A percentile compares a stretch with the other conserved stretches of the same genome.
These are phyloP conservation scores for Agraylea sexmaculata DNA, from an alignment of 1,140 invertebrate genomes.

Conservation along the genomic window DNA sequence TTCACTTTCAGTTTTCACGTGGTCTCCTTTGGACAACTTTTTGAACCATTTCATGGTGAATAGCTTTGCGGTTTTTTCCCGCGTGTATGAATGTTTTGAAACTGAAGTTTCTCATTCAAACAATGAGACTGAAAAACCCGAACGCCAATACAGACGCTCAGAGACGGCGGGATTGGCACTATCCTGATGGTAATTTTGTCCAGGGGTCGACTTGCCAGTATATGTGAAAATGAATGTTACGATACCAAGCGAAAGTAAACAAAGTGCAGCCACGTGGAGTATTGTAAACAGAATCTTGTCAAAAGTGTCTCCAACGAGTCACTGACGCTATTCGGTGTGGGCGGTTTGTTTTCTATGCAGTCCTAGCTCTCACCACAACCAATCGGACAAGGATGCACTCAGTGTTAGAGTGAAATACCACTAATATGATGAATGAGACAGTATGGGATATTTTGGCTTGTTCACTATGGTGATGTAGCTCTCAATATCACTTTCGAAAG, in stretches of 20 bases:
- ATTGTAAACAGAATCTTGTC: neutral
- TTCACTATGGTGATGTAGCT: too few relatives aligned
- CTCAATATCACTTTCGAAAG: too few relatives aligned
- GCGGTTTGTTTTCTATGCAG: constrained; percentile 15
- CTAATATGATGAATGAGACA: too few relatives aligned
- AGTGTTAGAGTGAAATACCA: too few relatives aligned
- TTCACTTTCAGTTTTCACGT: constrained; percentile 28
- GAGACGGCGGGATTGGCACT: too few relatives aligned
- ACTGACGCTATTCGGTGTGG: neutral
- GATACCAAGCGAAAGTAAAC: too few relatives aligned
- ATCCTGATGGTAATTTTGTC: too few relatives aligned
- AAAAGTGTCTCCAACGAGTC: neutral
- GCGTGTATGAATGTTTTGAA: constrained; percentile 47
- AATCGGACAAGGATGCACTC: too few relatives aligned
- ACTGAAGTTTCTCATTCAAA: constrained; percentile 49
- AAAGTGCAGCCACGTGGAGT: too few relatives aligned
- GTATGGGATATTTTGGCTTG: too few relatives aligned
- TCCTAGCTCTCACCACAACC: constrained; percentile 9
- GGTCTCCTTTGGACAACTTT: constrained; percentile 44
- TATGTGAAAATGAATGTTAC: too few relatives aligned
- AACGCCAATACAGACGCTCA: constrained; percentile 1
- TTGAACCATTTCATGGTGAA: constrained; percentile 50
- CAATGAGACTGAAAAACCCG: constrained; percentile 6
- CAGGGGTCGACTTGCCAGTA: too few relatives aligned
- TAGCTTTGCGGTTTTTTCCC: constrained; percentile 44